Percentiles rank a stretch among this genome's conserved stretches.
Conservation (phyloP, 2,888 invertebrate species). For the Agriotes lineatus region DNA sequence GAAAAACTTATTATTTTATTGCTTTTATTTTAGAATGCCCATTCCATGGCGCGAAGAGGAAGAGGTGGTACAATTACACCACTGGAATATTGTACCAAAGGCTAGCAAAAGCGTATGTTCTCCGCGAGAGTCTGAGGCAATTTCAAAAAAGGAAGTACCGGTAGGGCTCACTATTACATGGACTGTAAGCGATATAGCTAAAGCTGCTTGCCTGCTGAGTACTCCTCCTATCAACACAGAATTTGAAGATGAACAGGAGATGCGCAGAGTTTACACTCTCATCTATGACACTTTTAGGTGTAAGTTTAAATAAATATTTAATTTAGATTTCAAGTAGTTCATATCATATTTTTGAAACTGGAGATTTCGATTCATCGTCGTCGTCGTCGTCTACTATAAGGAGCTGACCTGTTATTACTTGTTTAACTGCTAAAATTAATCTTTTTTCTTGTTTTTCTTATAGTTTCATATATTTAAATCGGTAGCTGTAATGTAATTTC, state of each 20-base stretch:
- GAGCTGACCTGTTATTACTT: too few relatives aligned
- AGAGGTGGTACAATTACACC: conserved; percentile 55
- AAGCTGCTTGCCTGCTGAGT: conserved; percentile 70
- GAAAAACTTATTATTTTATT: too few relatives aligned
- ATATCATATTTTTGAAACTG: neutral
- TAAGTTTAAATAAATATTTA: too few relatives aligned
- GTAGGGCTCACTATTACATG: conserved; percentile 57
- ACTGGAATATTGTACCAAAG: conserved; percentile 61
- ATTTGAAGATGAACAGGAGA: conserved; percentile 78
- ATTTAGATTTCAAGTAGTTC: too few relatives aligned
- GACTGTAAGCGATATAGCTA: conserved; percentile 67
- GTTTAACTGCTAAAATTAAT: too few relatives aligned
- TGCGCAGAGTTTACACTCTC: conserved; percentile 79
- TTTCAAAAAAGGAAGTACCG: conserved; percentile 34
- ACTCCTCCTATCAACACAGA: conserved; percentile 68
- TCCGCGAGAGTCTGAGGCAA: conserved; percentile 43
- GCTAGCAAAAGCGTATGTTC: conserved; percentile 50
- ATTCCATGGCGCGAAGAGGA: conserved; percentile 49
- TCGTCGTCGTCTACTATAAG: too few relatives aligned
- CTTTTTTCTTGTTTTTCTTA: too few relatives aligned
- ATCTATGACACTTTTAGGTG: conserved; percentile 82
- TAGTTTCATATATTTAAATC: too few relatives aligned
- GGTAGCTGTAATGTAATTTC: too few relatives aligned
- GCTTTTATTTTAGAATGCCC: conserved; percentile 47
- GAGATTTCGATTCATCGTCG: too few relatives aligned